Evolutionary conservation across 37 sponge, comb jelly and placozoan species (phyloP).

Genomic region (Eunapius fragilis): DNA sequence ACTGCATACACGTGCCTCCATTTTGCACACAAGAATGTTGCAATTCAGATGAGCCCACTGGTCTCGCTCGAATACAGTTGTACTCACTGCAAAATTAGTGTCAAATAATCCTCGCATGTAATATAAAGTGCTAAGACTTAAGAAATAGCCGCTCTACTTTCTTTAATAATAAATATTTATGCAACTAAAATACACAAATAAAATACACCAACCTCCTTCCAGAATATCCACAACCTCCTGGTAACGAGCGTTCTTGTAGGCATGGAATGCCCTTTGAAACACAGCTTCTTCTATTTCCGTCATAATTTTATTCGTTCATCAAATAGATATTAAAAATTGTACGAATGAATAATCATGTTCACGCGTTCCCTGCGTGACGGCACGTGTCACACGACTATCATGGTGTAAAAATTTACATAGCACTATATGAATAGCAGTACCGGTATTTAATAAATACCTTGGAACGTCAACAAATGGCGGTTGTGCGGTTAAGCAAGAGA

Average conservation of each 20-base stretch:
- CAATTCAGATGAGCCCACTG: not conserved
- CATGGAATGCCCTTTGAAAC: not conserved
- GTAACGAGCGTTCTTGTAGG: not conserved
- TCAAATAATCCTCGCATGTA: no score
- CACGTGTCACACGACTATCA: no score
- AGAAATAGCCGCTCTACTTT: not conserved
- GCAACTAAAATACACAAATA: not conserved
- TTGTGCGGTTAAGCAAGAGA: conserved; percentile 16
- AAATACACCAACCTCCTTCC: not conserved
- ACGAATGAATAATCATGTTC: no score
- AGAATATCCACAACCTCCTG: not conserved
- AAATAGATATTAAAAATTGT: not conserved
- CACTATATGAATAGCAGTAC: not conserved
- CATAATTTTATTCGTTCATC: no score
- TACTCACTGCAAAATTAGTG: not conserved
- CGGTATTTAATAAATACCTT: not conserved
- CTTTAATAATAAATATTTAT: not conserved
- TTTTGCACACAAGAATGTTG: conserved; percentile 22
- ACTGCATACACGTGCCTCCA: not conserved
- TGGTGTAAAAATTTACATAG: no score
- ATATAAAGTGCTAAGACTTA: no score
- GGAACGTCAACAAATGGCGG: not conserved
- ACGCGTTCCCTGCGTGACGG: no score
- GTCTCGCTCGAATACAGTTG: conserved; percentile 5
- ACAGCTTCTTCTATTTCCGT: not conserved